Percentiles rank a stretch among this genome's conserved stretches.
phyloP scores from a whole-genome alignment of 2,113 vertebrate genomes.

The Tachycineta bicolor region DNA sequence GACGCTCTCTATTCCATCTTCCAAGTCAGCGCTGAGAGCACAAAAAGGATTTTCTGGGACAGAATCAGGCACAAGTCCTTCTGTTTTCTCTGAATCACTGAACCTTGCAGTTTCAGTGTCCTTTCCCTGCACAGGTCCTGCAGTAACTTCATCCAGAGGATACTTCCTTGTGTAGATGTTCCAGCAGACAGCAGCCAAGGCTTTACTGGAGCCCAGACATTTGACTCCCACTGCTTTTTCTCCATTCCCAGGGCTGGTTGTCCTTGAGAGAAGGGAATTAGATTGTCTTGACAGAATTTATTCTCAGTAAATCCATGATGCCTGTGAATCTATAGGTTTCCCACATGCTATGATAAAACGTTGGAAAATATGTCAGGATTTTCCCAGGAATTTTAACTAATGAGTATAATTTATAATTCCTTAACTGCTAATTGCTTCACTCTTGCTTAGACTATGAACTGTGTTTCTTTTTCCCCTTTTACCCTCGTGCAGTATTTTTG shows the following conservation, averaged over 20 bases:
- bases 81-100: neutral
- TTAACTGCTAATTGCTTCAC: neutral
- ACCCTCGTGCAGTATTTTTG: neutral
- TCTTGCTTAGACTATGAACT: neutral
- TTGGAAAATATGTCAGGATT: neutral
- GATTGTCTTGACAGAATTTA: neutral
- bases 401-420: neutral
- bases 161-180: neutral
- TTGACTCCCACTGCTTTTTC: neutral
- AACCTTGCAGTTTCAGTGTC: neutral
- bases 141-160: neutral
- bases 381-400: constrained; percentile 6
- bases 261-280: neutral
- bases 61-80: neutral
- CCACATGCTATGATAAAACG: neutral
- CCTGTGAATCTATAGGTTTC: neutral
- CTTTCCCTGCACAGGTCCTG: neutral
- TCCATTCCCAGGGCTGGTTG: neutral
- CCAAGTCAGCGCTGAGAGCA: neutral
- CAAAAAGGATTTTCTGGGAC: neutral
- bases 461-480: neutral
- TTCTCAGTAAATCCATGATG: neutral
- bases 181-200: neutral
- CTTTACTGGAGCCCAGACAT: neutral
- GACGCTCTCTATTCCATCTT: neutral